Conservation (phyloP, 2,113 vertebrate species). For the Saccopteryx bilineata region DNA sequence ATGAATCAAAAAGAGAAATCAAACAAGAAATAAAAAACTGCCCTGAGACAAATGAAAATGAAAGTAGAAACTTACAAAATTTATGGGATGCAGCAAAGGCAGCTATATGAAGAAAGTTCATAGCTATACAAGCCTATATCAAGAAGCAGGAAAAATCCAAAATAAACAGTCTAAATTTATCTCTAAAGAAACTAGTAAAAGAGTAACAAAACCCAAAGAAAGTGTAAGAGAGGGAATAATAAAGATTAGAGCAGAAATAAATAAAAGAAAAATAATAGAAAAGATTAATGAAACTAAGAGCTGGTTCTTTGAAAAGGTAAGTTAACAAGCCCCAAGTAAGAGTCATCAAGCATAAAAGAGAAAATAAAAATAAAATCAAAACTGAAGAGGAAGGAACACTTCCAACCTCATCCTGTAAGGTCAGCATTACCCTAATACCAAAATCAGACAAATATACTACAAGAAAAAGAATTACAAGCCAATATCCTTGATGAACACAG, state of each 20-base stretch:
- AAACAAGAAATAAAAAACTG: too few species aligned
- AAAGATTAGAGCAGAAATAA: not conserved
- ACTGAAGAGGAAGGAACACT: not conserved
- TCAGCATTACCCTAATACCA: not conserved
- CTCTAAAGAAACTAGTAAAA: not conserved
- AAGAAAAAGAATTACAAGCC: not conserved
- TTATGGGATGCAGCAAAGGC: not conserved
- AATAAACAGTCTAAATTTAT: not conserved
- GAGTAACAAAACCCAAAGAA: not conserved
- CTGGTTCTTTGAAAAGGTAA: not conserved
- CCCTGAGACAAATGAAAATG: too few species aligned
- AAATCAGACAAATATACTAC: not conserved
- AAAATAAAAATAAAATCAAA: not conserved
- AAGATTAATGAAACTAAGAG: not conserved
- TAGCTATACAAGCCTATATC: not conserved
- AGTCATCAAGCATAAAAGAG: not conserved
- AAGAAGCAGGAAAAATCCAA: not conserved
- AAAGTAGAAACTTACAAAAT: not conserved
- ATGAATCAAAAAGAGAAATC: not conserved
- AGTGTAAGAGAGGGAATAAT: not conserved
- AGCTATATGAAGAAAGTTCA: too few species aligned
- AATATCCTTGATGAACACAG: not conserved
- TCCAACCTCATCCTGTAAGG: not conserved
- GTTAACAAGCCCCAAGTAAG: not conserved
- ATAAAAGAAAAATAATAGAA: not conserved